A percentile compares a stretch with the other conserved stretches of the same genome.
phyloP scores from a whole-genome alignment of 1,140 invertebrate genomes.

The Orchestia grillus region DNA sequence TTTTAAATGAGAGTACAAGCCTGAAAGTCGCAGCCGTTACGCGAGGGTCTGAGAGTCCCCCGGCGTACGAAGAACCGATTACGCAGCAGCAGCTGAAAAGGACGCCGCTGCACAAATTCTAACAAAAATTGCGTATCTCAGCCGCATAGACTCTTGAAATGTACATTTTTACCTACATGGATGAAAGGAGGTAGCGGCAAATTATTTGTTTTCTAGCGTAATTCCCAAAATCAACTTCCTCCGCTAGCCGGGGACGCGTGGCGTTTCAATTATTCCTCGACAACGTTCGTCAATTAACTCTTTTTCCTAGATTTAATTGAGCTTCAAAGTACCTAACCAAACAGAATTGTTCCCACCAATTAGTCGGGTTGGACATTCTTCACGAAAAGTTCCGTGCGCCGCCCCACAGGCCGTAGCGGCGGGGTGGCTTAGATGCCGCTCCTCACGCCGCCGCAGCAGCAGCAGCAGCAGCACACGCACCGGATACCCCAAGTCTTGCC shows the following conservation, averaged over 20 bases:
- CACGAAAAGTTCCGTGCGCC: neutral
- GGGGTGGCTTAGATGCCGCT: too few species aligned
- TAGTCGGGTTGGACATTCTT: neutral
- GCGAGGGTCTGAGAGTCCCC: neutral
- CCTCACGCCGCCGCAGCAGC: too few species aligned
- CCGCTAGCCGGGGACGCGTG: neutral
- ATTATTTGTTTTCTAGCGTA: neutral
- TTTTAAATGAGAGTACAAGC: neutral
- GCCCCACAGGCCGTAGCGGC: too few species aligned
- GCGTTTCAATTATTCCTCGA: neutral
- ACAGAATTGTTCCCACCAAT: neutral
- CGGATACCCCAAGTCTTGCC: too few species aligned
- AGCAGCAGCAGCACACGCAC: too few species aligned
- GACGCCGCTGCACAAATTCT: neutral
- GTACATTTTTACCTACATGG: neutral
- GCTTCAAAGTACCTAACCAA: neutral
- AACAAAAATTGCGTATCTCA: neutral
- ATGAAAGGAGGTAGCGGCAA: neutral
- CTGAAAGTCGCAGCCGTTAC: neutral
- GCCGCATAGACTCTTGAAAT: neutral
- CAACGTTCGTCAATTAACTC: neutral
- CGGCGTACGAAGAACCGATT: neutral
- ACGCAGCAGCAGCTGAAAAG: neutral
- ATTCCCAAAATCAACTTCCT: neutral
- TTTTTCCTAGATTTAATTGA: neutral